Evolutionary conservation across 2,797 vertebrate species (phyloP).

Genomic region (Toxotes lorentzi): DNA sequence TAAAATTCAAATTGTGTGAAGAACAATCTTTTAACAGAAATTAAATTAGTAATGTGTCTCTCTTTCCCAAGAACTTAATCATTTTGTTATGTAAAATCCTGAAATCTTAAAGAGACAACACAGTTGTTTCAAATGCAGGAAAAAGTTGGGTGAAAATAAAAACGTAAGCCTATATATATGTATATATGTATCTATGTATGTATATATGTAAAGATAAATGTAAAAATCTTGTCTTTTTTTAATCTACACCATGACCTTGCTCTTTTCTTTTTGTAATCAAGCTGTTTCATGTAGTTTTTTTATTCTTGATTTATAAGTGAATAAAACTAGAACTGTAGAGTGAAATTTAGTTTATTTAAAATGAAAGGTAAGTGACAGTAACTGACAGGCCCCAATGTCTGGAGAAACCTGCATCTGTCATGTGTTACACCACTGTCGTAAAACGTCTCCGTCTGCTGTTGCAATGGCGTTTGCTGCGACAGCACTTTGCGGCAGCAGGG

Average conservation of each 20-base stretch:
- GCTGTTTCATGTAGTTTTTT: not conserved
- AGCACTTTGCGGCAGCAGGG: conserved; percentile 84
- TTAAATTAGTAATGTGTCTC: not conserved
- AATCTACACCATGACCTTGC: not conserved
- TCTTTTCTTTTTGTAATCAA: not conserved
- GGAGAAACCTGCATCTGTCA: conserved; percentile 19
- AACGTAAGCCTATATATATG: no score
- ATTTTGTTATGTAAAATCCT: no score
- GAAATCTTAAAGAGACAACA: not conserved
- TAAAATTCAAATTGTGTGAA: not conserved
- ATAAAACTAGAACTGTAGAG: not conserved
- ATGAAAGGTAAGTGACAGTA: not conserved
- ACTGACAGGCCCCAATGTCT: not conserved
- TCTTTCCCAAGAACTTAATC: not conserved
- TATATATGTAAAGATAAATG: no score
- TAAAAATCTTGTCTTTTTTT: no score
- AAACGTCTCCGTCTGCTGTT: conserved; percentile 73
- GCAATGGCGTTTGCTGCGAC: conserved; percentile 82
- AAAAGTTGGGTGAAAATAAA: not conserved
- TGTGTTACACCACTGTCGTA: conserved; percentile 80
- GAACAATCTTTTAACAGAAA: not conserved
- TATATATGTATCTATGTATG: no score
- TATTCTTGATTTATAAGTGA: not conserved
- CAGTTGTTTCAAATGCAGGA: not conserved
- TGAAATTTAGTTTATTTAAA: not conserved